Percentiles rank a stretch among this genome's conserved stretches.
phyloP scores from a whole-genome alignment of 2,797 vertebrate species.

The Malacoraja senta region DNA sequence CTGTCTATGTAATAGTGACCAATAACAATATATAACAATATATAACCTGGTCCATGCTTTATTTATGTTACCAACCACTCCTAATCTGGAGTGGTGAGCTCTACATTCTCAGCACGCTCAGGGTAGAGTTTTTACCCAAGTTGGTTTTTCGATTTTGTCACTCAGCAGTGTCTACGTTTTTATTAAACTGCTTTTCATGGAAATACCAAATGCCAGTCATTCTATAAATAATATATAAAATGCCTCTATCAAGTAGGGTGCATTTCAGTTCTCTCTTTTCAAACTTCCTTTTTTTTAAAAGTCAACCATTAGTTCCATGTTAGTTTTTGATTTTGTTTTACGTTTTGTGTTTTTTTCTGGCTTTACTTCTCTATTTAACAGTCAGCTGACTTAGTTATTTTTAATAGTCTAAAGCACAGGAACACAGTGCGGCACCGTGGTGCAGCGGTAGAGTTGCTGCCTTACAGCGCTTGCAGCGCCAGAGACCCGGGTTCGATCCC shows the following conservation, averaged over 20 bases:
- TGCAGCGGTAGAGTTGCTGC: too few relatives aligned
- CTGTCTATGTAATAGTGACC: too few relatives aligned
- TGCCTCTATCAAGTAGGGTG: background rate
- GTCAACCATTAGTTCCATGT: background rate
- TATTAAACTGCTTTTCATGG: background rate
- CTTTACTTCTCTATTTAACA: slow-evolving; percentile 24
- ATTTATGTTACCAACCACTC: background rate
- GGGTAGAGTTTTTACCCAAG: background rate
- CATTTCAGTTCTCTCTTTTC: slow-evolving; percentile 25
- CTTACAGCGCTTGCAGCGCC: too few relatives aligned
- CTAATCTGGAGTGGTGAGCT: background rate
- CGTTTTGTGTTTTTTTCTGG: background rate
- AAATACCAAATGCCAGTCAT: background rate
- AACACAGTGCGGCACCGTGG: too few relatives aligned
- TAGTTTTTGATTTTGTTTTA: slow-evolving; percentile 6
- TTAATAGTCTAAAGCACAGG: background rate
- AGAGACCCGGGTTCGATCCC: too few relatives aligned
- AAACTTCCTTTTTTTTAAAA: slow-evolving; percentile 18
- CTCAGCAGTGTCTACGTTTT: background rate
- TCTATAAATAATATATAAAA: background rate
- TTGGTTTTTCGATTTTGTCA: background rate
- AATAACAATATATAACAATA: too few relatives aligned
- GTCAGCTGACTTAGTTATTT: background rate
- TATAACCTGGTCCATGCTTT: background rate
- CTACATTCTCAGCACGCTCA: background rate